Base-by-base conservation (phyloP, 2,113 vertebrate species). In the Pomatorhinus ruficollis region DNA sequence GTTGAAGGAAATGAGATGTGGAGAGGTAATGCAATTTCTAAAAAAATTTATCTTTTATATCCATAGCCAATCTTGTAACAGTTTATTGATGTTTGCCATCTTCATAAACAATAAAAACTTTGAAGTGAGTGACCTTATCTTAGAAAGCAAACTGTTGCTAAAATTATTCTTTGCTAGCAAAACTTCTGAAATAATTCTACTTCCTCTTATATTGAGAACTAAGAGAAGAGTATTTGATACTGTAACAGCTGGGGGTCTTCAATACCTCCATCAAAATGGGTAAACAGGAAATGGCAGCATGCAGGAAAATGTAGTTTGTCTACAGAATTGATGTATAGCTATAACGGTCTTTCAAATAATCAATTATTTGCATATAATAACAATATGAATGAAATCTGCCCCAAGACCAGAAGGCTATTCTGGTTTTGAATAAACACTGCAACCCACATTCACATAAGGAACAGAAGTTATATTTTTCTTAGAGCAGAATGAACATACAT, bases 211-310 rank as follows among this genome's bases (percentile, higher is more conserved):
- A 49, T 61, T 56, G 75, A 92, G 91, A 92, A 82, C 60, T 56
- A 68, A 78, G 56, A 82, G 79, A 95, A 90, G 35, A 87, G 61
- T 79, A 49, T 63, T 83, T 44, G 52, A n/a, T 66, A 20, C 39
- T 68, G 4, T 79, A 71, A 49, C 3, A 5, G 66, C 33, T 74
- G 57, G 5, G 24, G 31, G 13, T 53, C 70, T 92, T 85, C 70
- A 87, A 0, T 68, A 75, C 12, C 35, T 61, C 50, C 45, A 60
- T 86, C 39, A 64, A 79, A 91, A 95, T 28, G 54, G 37, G 54
- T 69, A 89, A 85, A 57, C 44, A 94, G 86, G 93, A 95, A 97
- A 69, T 33, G 25, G 54, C 35, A 94, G 61, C n/a, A n/a, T 52
- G 75, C 40, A 19, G 64, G 74, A 74, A 93, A 93, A 74, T 1